Percentiles rank a stretch among this genome's conserved stretches.
phyloP scores from a whole-genome alignment of 2,888 invertebrate species.

The Panzeria rudis region DNA sequence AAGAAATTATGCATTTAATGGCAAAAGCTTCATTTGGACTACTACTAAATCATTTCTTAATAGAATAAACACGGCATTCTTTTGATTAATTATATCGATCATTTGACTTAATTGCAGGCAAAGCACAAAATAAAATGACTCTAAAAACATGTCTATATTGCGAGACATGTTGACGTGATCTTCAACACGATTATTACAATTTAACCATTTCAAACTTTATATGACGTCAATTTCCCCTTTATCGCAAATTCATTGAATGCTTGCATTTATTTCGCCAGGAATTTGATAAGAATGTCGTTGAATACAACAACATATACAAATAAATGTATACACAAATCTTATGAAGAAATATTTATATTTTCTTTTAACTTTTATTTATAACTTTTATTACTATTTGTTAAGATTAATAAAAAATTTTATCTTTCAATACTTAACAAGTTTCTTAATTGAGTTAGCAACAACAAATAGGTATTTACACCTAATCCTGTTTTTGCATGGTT shows the following conservation, averaged over 20 bases:
- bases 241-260: conserved; percentile 7
- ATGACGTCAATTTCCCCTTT: conserved; percentile 43
- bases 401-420: conserved; percentile 40
- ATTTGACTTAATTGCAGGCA: background rate
- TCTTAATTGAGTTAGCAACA: conserved; percentile 35
- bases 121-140: background rate
- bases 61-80: background rate
- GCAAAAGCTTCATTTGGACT: background rate
- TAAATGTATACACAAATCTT: conserved; percentile 21
- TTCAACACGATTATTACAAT: conserved; percentile 59
- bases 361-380: conserved; percentile 1
- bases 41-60: background rate
- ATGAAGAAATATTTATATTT: conserved; percentile 9
- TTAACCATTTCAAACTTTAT: conserved; percentile 14
- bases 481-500: no score
- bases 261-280: conserved; percentile 6
- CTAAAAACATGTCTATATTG: background rate
- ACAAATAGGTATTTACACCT: no score
- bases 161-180: conserved; percentile 69
- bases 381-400: conserved; percentile 19
- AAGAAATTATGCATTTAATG: no score
- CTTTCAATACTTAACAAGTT: conserved; percentile 11
- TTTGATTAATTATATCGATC: conserved; percentile 20
- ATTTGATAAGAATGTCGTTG: conserved; percentile 53
- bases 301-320: background rate